These are phyloP conservation scores for Acromyrmex charruanus DNA, from an alignment of 1,140 invertebrate genomes.

Conservation along the genomic window DNA sequence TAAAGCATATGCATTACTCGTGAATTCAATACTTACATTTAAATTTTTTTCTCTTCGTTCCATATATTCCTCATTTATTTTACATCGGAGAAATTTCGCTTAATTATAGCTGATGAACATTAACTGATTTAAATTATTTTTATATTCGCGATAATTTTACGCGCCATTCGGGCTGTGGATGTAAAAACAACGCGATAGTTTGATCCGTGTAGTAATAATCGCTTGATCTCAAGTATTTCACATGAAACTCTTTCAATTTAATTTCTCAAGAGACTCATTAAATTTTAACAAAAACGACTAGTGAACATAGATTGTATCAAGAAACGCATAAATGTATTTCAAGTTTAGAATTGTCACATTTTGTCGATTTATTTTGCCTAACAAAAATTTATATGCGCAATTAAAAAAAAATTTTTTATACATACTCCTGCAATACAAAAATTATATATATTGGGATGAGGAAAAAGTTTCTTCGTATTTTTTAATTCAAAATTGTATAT, in stretches of 20 bases:
- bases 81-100: constrained; percentile 1
- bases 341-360: not conserved
- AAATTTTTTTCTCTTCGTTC: not conserved
- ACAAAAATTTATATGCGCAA: not conserved
- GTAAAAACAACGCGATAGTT: not conserved
- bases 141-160: constrained; percentile 21
- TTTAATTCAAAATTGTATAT: no score
- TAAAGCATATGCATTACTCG: not conserved
- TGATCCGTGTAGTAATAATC: constrained; percentile 10
- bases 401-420: not conserved
- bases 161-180: not conserved
- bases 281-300: not conserved
- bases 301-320: not conserved
- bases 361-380: not conserved
- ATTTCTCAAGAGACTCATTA: not conserved
- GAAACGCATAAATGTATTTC: not conserved
- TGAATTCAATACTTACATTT: not conserved
- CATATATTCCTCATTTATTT: not conserved
- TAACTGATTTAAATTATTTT: not conserved
- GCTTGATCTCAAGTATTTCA: not conserved
- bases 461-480: no score
- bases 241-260: not conserved
- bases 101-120: constrained; percentile 6
- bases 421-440: not conserved
- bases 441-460: no score